Evolutionary conservation across 2,888 invertebrate genomes (phyloP).

Genomic region (Horisme vitalbata): DNA sequence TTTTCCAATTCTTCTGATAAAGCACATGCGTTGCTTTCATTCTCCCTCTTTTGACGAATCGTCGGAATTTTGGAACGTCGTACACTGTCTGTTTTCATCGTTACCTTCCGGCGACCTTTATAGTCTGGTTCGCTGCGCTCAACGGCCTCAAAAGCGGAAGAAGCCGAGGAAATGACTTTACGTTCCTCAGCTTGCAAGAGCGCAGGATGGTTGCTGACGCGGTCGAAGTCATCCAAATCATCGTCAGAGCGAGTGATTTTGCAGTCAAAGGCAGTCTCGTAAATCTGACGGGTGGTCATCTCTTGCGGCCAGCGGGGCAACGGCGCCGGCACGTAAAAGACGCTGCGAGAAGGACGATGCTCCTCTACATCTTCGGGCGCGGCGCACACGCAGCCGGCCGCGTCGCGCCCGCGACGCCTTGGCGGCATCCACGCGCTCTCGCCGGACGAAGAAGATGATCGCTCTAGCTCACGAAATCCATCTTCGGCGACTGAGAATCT

Average conservation of each 20-base stretch:
- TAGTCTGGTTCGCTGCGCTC: constrained; percentile 76
- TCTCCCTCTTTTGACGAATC: constrained; percentile 78
- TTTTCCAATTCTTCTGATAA: constrained; percentile 83
- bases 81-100: constrained; percentile 80
- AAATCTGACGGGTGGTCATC: constrained; percentile 88
- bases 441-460: constrained; percentile 81
- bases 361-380: constrained; percentile 86
- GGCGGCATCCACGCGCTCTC: constrained; percentile 87
- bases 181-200: constrained; percentile 83
- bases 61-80: constrained; percentile 84
- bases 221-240: constrained; percentile 91
- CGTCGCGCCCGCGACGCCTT: constrained; percentile 85
- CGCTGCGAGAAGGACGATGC: constrained; percentile 85
- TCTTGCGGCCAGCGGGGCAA: constrained; percentile 85
- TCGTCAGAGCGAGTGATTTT: constrained; percentile 91
- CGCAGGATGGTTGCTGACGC: constrained; percentile 91
- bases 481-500: constrained; percentile 88
- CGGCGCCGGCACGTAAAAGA: constrained; percentile 87
- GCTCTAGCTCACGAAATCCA: constrained; percentile 83
- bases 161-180: constrained; percentile 75
- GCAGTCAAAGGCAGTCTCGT: constrained; percentile 95
- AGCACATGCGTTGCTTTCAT: constrained; percentile 64
- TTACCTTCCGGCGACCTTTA: constrained; percentile 82
- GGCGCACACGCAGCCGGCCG: constrained; percentile 89
- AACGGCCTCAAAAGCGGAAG: constrained; percentile 77